Evolutionary conservation across 2,113 vertebrate genomes (phyloP).

Genomic region (Tupaia tana): DNA sequence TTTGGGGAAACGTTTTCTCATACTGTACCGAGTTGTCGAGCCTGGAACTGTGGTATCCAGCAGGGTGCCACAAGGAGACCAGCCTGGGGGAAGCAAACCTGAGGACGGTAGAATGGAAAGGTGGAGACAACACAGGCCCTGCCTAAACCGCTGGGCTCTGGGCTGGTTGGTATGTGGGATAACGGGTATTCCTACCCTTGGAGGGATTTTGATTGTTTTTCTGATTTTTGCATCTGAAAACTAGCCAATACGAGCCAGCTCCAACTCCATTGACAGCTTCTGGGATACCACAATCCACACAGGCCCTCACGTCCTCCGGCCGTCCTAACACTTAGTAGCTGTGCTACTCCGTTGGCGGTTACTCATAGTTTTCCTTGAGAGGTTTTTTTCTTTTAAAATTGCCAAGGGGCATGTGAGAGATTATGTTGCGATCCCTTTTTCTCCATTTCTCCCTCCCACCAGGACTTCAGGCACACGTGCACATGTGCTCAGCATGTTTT

Average conservation of each 20-base stretch:
- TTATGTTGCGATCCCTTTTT: no score
- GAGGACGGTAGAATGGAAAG: background rate
- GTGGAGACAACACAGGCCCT: background rate
- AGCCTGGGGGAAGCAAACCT: background rate
- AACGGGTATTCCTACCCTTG: background rate
- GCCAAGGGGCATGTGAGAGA: no score
- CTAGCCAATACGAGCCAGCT: background rate
- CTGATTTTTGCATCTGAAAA: constrained; percentile 6
- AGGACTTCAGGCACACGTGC: no score
- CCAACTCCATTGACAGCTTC: background rate
- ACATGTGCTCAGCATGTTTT: no score
- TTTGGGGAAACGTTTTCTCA: constrained; percentile 1
- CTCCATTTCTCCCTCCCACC: no score
- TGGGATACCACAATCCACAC: background rate
- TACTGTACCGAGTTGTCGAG: background rate
- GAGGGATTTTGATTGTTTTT: background rate
- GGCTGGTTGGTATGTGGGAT: background rate
- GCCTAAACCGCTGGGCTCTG: background rate
- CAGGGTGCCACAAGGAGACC: background rate
- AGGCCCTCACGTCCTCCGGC: background rate
- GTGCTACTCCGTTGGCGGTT: background rate
- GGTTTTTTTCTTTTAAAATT: no score
- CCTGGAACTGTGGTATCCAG: background rate
- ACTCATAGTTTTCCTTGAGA: background rate
- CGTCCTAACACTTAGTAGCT: background rate